Base-by-base conservation (phyloP, 2,888 invertebrate species). In the Synanthedon tipuliformis region DNA sequence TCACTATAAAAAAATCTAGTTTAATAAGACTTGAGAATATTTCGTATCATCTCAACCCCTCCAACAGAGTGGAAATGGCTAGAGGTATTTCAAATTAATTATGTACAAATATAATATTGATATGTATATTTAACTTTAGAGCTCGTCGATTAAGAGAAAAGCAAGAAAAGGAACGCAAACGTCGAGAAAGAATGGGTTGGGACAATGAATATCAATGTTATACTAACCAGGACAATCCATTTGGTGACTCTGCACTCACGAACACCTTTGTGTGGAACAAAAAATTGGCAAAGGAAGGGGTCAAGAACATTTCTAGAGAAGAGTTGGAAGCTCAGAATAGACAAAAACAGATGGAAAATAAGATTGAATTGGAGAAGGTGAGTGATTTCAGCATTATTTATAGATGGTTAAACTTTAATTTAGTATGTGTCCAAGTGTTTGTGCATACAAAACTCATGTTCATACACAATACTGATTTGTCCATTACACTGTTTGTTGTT, bases 181-280 rank as follows among this genome's bases (percentile, higher is more conserved):
- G 96, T 0, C 94, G 97, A 54, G 95, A 96, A 74, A 89, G 95
- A 60, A 97, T 98, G 97, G 98, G 98, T 5, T 98, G 97, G 98
- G 98, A 98, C 76, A 95, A 94, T 59, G 98, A 98, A 76, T 97
- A 97, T 73, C 91, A 97, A 57, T 96, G 97, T 69, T 99, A 99
- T 71, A 98, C 99, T 0, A 98, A 99, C 78, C 94, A 95, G 52
- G 98, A 99, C 78, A 99, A 99, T 84, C 99, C 99, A 0, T 99
- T 99, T 78, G 99, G 99, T 0, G 99, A 99, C 88, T 95, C 95
- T 0, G 96, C 97, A 66, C 89, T 99, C 45, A 90, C 98, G 4
- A 94, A 98, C 40, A 95, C 97, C 0, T 99, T 99, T 81, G 95
- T 98, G 0, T 99, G 99, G 99, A 89, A 90, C 18, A 99, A 99